These are phyloP conservation scores for Patella ulyssiponensis DNA, from an alignment of 2,888 invertebrate species.

Conservation along the genomic window DNA sequence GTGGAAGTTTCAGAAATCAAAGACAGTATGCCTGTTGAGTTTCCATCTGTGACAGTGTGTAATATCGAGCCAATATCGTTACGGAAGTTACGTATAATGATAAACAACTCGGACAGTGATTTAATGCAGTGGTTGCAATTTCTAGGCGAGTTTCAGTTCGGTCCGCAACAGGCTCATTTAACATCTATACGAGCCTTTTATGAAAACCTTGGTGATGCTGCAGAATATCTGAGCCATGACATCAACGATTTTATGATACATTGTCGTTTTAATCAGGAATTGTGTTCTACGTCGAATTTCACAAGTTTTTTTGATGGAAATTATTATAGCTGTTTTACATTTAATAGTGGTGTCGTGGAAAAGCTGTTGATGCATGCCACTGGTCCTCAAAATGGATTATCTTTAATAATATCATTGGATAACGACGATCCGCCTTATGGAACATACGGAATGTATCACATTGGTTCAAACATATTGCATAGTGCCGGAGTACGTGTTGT, in stretches of 20 bases:
- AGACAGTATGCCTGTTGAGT: conserved; percentile 65
- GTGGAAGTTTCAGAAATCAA: conserved; percentile 65
- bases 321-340: conserved; percentile 68
- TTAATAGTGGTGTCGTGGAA: conserved; percentile 57
- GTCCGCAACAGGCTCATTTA: conserved; percentile 44
- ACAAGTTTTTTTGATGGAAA: conserved; percentile 61
- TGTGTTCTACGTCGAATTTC: conserved; percentile 57
- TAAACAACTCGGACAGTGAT: conserved; percentile 38
- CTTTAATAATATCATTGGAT: conserved; percentile 65
- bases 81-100: conserved; percentile 49
- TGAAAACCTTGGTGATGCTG: conserved; percentile 62
- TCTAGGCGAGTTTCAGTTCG: conserved; percentile 41
- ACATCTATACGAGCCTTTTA: conserved; percentile 61
- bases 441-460: conserved; percentile 59
- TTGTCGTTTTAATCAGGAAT: conserved; percentile 59
- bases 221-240: conserved; percentile 57
- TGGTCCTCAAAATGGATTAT: conserved; percentile 66
- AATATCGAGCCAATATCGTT: conserved; percentile 65
- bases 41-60: conserved; percentile 65
- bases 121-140: conserved; percentile 52
- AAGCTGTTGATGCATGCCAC: conserved; percentile 62
- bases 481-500: conserved; percentile 66
- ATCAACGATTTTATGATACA: conserved; percentile 59
- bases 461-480: conserved; percentile 62
- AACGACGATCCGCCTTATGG: conserved; percentile 62